These are phyloP conservation scores for Phaenicophaeus curvirostris DNA, from an alignment of 2,797 vertebrate species.

Conservation along the genomic window DNA sequence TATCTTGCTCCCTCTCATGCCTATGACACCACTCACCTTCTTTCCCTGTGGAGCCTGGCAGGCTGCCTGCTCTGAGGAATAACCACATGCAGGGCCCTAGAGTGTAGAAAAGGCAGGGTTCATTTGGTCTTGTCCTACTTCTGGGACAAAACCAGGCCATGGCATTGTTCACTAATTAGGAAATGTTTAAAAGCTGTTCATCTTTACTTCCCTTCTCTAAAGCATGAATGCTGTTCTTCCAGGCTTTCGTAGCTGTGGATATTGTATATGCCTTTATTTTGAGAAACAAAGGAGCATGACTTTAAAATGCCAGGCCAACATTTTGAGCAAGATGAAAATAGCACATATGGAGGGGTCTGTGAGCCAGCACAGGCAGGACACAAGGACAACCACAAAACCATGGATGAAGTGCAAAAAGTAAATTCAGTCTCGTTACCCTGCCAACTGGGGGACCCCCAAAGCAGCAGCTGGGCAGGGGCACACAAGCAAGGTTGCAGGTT, in stretches of 20 bases:
- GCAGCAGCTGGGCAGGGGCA: too few species aligned
- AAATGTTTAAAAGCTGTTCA: background rate
- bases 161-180: slow-evolving; percentile 33
- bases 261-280: background rate
- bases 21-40: background rate
- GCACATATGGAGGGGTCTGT: background rate
- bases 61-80: background rate
- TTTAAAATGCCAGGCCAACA: background rate
- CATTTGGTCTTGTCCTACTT: background rate
- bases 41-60: background rate
- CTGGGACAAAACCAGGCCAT: background rate
- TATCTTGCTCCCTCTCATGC: background rate
- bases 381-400: too few species aligned
- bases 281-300: background rate
- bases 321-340: background rate
- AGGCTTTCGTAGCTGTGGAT: background rate
- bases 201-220: background rate
- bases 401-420: too few species aligned
- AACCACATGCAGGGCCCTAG: background rate
- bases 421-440: too few species aligned
- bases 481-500: too few species aligned
- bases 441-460: too few species aligned
- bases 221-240: background rate
- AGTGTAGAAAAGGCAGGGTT: background rate
- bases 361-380: too few species aligned